Evolutionary conservation across 2,888 invertebrate genomes (phyloP).

Genomic region (Antheraea assamensis): DNA sequence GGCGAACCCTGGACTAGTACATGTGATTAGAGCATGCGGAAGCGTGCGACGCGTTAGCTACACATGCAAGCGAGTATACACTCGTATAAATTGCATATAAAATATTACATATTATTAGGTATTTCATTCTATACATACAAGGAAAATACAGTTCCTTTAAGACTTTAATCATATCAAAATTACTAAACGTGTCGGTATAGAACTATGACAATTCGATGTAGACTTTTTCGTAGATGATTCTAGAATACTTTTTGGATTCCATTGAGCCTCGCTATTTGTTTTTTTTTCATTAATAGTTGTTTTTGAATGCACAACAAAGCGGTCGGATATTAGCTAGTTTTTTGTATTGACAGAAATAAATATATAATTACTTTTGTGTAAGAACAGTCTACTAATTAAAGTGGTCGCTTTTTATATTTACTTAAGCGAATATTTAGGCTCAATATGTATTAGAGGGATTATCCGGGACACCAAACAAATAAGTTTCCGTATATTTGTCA

Average conservation of each 20-base stretch:
- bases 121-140: neutral
- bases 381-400: neutral
- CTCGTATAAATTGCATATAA: neutral
- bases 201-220: no score
- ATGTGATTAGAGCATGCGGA: neutral
- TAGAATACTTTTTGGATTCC: no score
- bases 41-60: neutral
- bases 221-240: no score
- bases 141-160: no score
- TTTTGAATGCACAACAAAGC: no score
- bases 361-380: neutral
- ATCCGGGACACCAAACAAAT: neutral
- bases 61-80: neutral
- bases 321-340: no score
- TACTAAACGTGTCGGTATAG: no score
- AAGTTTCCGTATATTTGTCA: neutral
- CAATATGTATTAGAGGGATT: neutral
- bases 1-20: neutral
- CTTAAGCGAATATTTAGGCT: neutral
- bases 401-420: neutral
- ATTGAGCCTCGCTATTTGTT: no score
- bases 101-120: neutral
- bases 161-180: no score
- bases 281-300: neutral
- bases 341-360: neutral